These are phyloP conservation scores for Yponomeuta cagnagella DNA, from an alignment of 2,888 invertebrate genomes.

Conservation along the genomic window DNA sequence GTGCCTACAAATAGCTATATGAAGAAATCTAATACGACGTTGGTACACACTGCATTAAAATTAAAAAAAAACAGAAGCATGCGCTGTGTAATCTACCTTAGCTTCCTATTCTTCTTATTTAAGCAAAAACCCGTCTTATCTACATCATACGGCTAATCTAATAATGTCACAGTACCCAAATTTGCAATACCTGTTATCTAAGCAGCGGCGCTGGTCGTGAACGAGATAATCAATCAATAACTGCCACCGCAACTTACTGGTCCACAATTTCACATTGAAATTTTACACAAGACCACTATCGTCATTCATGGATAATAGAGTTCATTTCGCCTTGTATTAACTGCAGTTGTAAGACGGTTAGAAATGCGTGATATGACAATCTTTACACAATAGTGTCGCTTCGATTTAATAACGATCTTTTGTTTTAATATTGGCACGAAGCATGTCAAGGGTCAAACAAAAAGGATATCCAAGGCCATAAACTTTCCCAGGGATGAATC, in stretches of 20 bases:
- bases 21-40: too few species aligned
- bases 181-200: background rate
- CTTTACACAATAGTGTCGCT: background rate
- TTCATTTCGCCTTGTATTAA: background rate
- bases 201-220: constrained; percentile 28
- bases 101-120: background rate
- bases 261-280: background rate
- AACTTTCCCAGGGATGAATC: background rate
- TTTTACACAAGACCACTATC: background rate
- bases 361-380: background rate
- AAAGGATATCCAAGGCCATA: background rate
- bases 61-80: background rate
- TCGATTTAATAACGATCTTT: background rate
- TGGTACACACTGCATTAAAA: background rate
- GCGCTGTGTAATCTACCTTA: background rate
- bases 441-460: background rate
- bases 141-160: background rate
- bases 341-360: background rate
- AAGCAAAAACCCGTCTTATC: background rate
- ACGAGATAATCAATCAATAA: constrained; percentile 38
- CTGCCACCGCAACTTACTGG: background rate
- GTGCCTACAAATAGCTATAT: too few species aligned
- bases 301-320: background rate
- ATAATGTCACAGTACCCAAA: background rate
- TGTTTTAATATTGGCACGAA: background rate